Percentiles rank a stretch among this genome's conserved stretches.
phyloP scores from a whole-genome alignment of 2,888 invertebrate genomes.

The Lasioglossum leucozonium region DNA sequence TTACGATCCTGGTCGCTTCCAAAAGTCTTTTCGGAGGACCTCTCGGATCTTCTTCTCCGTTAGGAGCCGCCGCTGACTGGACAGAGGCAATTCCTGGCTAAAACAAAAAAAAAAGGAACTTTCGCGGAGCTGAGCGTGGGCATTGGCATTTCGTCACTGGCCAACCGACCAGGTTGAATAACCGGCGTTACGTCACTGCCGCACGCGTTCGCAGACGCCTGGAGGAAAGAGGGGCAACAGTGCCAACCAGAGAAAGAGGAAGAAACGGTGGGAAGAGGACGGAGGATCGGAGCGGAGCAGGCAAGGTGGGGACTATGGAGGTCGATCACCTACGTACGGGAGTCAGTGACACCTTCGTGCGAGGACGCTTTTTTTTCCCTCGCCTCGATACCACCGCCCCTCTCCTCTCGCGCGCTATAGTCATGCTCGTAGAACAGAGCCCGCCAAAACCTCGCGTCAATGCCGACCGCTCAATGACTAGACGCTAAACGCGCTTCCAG shows the following conservation, averaged over 20 bases:
- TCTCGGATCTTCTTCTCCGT: not conserved
- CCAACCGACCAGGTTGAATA: conserved; percentile 83
- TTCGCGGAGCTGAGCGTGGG: conserved; percentile 75
- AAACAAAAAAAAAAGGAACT: conserved; percentile 70
- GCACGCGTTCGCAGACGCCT: conserved; percentile 72
- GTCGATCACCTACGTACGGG: conserved; percentile 84
- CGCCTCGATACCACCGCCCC: not conserved
- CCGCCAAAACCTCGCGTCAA: conserved; percentile 47
- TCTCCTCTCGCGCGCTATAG: not conserved
- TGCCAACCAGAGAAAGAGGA: conserved; percentile 60
- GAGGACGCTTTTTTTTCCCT: conserved; percentile 72
- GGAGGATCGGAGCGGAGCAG: conserved; percentile 55
- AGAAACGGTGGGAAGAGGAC: conserved; percentile 52
- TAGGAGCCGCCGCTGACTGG: conserved; percentile 2
- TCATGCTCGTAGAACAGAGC: conserved; percentile 18
- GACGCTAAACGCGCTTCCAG: not conserved
- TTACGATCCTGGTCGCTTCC: not conserved
- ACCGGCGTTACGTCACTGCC: conserved; percentile 84
- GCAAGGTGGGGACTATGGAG: conserved; percentile 79
- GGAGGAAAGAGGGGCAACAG: conserved; percentile 67
- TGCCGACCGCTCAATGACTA: conserved; percentile 17
- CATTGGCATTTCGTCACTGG: conserved; percentile 83
- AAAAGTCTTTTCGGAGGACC: conserved; percentile 1
- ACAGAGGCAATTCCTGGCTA: conserved; percentile 20
- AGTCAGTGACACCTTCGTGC: conserved; percentile 84